phyloP scores from a whole-genome alignment of 2,888 invertebrate species.

The Drosophila sordidula region DNA sequence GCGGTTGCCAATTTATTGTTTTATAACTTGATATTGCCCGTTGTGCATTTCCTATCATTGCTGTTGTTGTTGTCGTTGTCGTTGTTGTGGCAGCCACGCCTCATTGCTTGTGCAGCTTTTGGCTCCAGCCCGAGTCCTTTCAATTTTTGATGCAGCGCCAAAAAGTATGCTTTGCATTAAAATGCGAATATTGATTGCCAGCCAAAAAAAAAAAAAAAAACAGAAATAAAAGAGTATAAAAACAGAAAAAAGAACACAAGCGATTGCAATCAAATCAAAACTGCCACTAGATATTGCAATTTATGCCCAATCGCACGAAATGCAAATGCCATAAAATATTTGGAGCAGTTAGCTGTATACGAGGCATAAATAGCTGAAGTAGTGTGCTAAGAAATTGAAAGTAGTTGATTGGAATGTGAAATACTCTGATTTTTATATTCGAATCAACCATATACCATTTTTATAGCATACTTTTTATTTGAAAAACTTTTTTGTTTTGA shows the following conservation, averaged over 20 bases:
- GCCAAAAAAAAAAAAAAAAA: slow-evolving; percentile 39
- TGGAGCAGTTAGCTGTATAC: background rate
- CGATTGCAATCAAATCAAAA: slow-evolving; percentile 41
- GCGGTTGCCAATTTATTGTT: slow-evolving; percentile 70
- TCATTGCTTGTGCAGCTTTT: slow-evolving; percentile 56
- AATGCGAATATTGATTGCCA: slow-evolving; percentile 66
- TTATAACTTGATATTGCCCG: slow-evolving; percentile 66
- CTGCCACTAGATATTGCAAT: slow-evolving; percentile 14
- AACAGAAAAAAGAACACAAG: slow-evolving; percentile 9
- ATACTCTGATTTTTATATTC: too few species aligned
- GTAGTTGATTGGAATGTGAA: background rate
- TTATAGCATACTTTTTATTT: too few species aligned
- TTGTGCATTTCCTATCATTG: slow-evolving; percentile 43
- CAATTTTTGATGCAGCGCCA: slow-evolving; percentile 70
- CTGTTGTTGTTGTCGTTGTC: slow-evolving; percentile 8
- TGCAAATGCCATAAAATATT: slow-evolving; percentile 9
- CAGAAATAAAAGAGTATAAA: slow-evolving; percentile 1
- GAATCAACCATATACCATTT: too few species aligned
- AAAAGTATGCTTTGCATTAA: slow-evolving; percentile 64
- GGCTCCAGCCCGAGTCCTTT: slow-evolving; percentile 33
- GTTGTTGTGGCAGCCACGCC: slow-evolving; percentile 47
- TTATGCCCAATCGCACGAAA: slow-evolving; percentile 6
- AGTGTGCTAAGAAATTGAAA: background rate
- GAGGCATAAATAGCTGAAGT: background rate
- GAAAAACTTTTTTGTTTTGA: too few species aligned